Evolutionary conservation across 2,888 invertebrate genomes (phyloP), one percentile per base, ranked within the genome.

Genomic region (Drosophila neotestacea): DNA sequence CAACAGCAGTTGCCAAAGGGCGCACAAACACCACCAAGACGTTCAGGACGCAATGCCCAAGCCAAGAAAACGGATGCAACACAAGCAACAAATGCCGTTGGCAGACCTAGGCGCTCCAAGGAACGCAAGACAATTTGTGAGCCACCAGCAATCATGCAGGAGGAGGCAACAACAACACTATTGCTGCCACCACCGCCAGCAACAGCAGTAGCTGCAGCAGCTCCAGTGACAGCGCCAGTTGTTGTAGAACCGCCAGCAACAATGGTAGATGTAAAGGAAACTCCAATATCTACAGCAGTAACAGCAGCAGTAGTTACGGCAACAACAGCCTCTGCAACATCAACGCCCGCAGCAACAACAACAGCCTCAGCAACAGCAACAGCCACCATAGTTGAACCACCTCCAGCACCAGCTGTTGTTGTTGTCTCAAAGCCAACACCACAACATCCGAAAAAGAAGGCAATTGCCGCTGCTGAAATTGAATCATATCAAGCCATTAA

Each of bases 61-160:
- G 86, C 91, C 1, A 91, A 92, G 73, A 87, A 91, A 50, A 39
- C 81, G 7, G 81, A 84, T 77, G 55, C 68, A 38, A 3, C 74
- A 13, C 76, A 73, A 32, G 38, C 77, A 9, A 36, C 76, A 4
- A 90, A 89, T 68, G 80, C 88, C 5, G 85, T 91, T 0, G 94
- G 96, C 61, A 94, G 95, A 5, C 93, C 93, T 2, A 94, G 95
- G 67, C 94, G 95, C 71, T 93, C 94, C 1, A 94, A 95, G 76
- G 95, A 95, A 72, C 93, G 95, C 54, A 94, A 95, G 81, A 92
- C 94, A 9, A 95, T 95, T 0, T 95, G 95, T 70, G 95, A 95
- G 11, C 22, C 68, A 2, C 68, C 77, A 4, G 16, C 64, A 0
- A 63, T 30, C 11, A 27, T 63, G 39, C 72, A 70, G 41, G 75